phyloP scores from a whole-genome alignment of 2,888 invertebrate genomes.

The Poecilus cupreus region DNA sequence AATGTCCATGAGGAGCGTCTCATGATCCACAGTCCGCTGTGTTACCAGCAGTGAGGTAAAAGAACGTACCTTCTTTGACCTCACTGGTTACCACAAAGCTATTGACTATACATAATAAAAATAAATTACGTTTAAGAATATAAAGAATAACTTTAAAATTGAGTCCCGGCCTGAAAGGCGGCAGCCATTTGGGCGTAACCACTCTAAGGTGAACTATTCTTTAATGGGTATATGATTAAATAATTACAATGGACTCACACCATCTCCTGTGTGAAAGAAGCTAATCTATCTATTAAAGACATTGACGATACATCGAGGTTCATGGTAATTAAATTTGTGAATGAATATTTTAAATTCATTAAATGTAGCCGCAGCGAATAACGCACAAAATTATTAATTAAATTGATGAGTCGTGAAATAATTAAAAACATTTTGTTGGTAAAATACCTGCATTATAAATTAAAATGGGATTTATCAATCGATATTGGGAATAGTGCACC shows the following conservation, averaged over 20 bases:
- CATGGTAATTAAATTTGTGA: conserved; percentile 6
- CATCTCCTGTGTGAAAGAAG: neutral
- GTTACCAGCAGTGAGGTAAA: no score
- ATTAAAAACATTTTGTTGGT: conserved; percentile 3
- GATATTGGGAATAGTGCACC: no score
- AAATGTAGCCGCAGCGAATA: neutral
- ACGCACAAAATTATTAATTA: conserved; percentile 16
- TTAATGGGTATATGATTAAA: conserved; percentile 35
- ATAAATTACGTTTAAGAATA: neutral
- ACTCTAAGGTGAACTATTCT: conserved; percentile 31
- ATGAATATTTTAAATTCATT: conserved; percentile 31
- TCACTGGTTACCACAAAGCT: no score
- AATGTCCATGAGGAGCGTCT: no score
- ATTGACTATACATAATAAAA: neutral
- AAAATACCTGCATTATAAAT: conserved; percentile 21
- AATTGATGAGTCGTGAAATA: conserved; percentile 11
- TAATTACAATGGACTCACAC: conserved; percentile 30
- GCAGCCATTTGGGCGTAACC: conserved; percentile 40
- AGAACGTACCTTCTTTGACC: no score
- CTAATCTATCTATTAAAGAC: conserved; percentile 48
- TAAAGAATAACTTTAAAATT: neutral
- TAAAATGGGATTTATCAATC: neutral
- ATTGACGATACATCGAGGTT: neutral
- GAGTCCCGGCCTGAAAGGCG: conserved; percentile 33
- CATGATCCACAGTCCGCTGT: no score